Evolutionary conservation across 2,113 vertebrate genomes (phyloP).

Genomic region (Mastomys coucha): DNA sequence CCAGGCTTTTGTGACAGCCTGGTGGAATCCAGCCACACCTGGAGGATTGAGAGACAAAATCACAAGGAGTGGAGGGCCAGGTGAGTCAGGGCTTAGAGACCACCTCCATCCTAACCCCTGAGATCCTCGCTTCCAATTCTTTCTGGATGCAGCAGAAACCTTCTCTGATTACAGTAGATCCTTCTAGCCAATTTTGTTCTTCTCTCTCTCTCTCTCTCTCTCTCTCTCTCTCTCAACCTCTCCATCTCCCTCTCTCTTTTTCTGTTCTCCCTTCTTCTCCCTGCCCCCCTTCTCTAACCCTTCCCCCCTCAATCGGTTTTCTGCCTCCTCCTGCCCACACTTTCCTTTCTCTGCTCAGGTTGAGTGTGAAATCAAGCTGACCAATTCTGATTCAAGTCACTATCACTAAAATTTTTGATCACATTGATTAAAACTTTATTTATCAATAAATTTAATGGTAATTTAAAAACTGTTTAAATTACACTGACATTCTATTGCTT

Average conservation of each 20-base stretch:
- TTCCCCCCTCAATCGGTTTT: no score
- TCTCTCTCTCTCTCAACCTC: no score
- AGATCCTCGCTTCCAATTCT: neutral
- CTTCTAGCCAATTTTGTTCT: neutral
- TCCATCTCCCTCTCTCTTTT: neutral
- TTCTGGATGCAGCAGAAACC: neutral
- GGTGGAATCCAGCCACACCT: neutral
- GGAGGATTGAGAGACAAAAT: neutral
- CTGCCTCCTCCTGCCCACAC: neutral
- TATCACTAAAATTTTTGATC: neutral
- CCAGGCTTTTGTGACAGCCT: constrained; percentile 43
- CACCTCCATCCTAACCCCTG: accelerated
- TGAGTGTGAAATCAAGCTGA: neutral
- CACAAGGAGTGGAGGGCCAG: neutral
- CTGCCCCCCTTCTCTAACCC: no score
- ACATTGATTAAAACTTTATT: neutral
- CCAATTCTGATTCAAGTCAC: neutral
- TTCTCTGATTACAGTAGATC: neutral
- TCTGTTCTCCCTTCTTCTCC: no score
- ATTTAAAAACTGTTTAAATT: neutral
- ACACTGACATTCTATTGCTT: neutral
- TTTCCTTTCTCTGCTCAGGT: neutral
- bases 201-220: neutral
- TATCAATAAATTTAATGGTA: constrained; percentile 20
- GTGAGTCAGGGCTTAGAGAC: neutral